Evolutionary conservation across 2,113 vertebrate species (phyloP).

Genomic region (Acanthisitta chloris): DNA sequence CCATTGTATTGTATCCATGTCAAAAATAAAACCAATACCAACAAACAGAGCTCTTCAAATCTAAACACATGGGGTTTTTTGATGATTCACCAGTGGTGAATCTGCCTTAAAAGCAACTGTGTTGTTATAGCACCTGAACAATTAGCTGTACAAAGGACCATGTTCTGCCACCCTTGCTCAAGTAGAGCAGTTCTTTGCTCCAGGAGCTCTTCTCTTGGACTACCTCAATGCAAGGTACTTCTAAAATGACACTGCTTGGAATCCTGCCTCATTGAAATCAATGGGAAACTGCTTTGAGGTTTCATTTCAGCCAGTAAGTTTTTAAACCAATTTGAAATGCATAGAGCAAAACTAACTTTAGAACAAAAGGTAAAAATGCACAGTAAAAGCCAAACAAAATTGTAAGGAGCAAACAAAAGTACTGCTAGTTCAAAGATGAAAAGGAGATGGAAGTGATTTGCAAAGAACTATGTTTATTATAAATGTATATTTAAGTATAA

Average conservation of each 20-base stretch:
- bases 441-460: background rate
- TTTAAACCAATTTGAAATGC: background rate
- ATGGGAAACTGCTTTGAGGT: background rate
- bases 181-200: background rate
- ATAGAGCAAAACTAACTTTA: background rate
- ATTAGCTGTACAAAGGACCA: background rate
- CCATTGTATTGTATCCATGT: conserved; percentile 57
- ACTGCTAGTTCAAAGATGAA: background rate
- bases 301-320: background rate
- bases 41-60: background rate
- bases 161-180: background rate
- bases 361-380: background rate
- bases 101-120: background rate
- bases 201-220: background rate
- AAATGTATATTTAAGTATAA: background rate
- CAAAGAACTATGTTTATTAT: background rate
- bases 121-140: background rate
- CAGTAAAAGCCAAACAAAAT: background rate
- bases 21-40: conserved; percentile 62
- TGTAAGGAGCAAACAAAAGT: background rate
- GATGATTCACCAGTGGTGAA: background rate
- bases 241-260: background rate
- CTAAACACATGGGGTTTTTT: background rate
- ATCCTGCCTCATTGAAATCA: background rate
- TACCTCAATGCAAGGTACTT: background rate